A percentile compares a stretch with the other conserved stretches of the same genome.
Conservation (phyloP, 2,113 vertebrate species). For the Mola mola region DNA sequence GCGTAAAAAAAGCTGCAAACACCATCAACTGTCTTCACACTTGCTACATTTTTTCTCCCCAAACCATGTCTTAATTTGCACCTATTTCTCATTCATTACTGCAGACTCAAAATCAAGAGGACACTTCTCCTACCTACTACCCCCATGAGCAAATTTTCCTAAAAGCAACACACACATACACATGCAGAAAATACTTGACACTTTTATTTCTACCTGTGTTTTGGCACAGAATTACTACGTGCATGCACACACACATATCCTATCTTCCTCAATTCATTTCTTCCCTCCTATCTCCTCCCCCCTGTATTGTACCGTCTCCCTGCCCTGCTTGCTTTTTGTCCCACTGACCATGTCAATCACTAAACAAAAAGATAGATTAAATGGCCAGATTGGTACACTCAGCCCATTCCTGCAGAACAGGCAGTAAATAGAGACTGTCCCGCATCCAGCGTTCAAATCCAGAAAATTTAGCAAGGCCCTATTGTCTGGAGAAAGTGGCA, state of each 20-base stretch:
- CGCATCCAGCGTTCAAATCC: constrained; percentile 5
- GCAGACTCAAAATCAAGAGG: constrained; percentile 7
- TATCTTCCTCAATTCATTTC: constrained; percentile 11
- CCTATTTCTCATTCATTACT: constrained; percentile 20
- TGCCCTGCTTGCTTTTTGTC: constrained; percentile 44
- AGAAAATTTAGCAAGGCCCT: constrained; percentile 23
- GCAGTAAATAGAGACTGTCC: constrained; percentile 28
- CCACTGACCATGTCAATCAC: constrained; percentile 54
- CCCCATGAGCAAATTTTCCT: too few species aligned
- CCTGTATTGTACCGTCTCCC: constrained; percentile 8
- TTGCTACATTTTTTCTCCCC: constrained; percentile 3
- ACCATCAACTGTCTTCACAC: background rate
- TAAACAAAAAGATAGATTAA: constrained; percentile 60
- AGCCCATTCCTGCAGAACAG: constrained; percentile 10
- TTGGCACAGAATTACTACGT: constrained; percentile 23
- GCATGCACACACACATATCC: constrained; percentile 6
- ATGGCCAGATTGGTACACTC: constrained; percentile 30
- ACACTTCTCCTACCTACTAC: too few species aligned
- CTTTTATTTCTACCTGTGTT: background rate
- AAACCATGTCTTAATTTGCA: constrained; percentile 23
- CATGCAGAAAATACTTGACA: constrained; percentile 22
- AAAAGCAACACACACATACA: constrained; percentile 12
- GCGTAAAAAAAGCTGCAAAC: background rate
- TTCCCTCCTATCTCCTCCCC: background rate
- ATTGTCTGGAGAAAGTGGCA: constrained; percentile 5